Evolutionary conservation across 2,113 vertebrate species (phyloP), one percentile per base, ranked within the genome.

Genomic region (Noturus placidus): DNA sequence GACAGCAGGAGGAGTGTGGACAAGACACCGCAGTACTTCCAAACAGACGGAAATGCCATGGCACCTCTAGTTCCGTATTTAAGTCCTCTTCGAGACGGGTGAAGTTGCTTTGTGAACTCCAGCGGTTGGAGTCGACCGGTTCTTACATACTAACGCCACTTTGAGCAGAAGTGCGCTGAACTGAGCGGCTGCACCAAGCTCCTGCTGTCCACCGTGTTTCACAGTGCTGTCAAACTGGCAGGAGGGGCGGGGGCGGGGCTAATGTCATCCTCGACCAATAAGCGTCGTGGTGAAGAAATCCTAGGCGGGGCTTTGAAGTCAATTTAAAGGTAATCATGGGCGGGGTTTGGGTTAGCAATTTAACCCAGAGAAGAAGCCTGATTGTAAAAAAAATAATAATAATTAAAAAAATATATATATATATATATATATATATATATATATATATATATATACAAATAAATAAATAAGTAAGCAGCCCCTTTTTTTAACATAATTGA

Each of bases 21-120:
- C 82, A 95, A 89, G 15, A 93, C 91, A 92, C 91, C 92, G 93
- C 94, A 90, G 93, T 94, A 94, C 92, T 92, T 95, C 95, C 95
- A 95, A 90, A 93, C 82, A 87, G 92, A 88, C 80, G 78, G 54
- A 33, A 91, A 81, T 92, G 95, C 93, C 95, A 95, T 96, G 50
- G 70, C 85, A 46, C 81, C 82, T 86, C 91, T 81, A 94, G 93
- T 70, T 86, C 89, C 87, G 52, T 86, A 72, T 52, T 83, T 82
- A 94, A 94, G 94, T 95, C 95, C 94, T 92, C 91, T 89, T 59
- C 30, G 81, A 93, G 88, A 90, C 89, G 89, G 82, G 76, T 27
- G 86, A 78, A 84, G 88, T 87, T 63, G 82, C 83, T 83, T 42
- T 54, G 35, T 61, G 59, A 82, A 81, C 72, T 88, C 89, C 87